Percentiles rank a stretch among this genome's conserved stretches.
Conservation (phyloP, 2,113 vertebrate genomes). For the Myiozetetes cayanensis region DNA sequence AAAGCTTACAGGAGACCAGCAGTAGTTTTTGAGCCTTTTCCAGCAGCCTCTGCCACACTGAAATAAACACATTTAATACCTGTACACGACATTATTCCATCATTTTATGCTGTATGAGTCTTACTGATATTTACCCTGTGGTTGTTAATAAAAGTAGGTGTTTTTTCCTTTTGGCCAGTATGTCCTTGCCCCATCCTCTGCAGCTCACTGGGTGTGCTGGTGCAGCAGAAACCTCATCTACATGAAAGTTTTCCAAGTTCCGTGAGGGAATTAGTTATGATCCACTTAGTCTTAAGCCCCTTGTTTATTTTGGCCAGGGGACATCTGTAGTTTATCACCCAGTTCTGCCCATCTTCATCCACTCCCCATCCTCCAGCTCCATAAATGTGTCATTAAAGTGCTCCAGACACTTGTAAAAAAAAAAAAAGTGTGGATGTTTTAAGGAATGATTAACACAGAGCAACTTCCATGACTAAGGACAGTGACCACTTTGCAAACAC, state of each 20-base stretch:
- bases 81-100: background rate
- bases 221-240: background rate
- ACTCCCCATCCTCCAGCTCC: background rate
- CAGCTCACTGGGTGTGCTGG: background rate
- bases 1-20: background rate
- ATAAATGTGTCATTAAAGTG: background rate
- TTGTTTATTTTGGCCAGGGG: background rate
- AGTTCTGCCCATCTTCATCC: background rate
- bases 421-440: fast-evolving
- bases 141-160: background rate
- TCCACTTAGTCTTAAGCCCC: background rate
- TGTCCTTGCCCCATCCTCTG: background rate
- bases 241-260: background rate
- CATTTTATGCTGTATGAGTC: background rate
- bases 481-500: background rate
- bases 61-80: background rate
- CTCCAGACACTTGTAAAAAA: background rate
- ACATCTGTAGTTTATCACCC: background rate
- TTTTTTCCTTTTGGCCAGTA: background rate
- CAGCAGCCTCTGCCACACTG: background rate
- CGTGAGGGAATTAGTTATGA: background rate
- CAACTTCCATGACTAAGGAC: background rate
- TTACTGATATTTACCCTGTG: background rate
- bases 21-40: background rate
- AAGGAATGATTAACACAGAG: background rate